Base-by-base conservation (phyloP, 2,888 invertebrate genomes). In the Meganola albula region DNA sequence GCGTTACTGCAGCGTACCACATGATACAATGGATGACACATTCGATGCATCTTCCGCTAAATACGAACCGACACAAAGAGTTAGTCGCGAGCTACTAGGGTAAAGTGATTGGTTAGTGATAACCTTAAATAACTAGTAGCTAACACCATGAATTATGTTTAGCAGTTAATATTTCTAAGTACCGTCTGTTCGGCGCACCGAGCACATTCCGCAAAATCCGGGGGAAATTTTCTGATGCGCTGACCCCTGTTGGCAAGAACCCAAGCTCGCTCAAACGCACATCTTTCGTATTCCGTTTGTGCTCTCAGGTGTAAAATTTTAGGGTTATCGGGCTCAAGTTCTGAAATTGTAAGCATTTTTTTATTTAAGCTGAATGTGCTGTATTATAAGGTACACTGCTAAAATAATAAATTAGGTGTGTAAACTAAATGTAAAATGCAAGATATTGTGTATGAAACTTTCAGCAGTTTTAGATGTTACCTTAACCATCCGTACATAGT, bases 151-250 rank as follows among this genome's bases (percentile, higher is more conserved):
- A n/a, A n/a, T n/a, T n/a, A n/a, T n/a, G n/a, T n/a, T n/a, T n/a
- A n/a, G n/a, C n/a, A n/a, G n/a, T n/a, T n/a, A n/a, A n/a, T n/a
- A n/a, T n/a, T n/a, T n/a, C n/a, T n/a, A n/a, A n/a, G 34, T 60
- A 82, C 83, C 60, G 84, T 82, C 63, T 80, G 77, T 46, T 83
- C 82, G 10, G 83, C 80, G 39, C 68, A 70, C 40, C 79, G 60
- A 8, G 64, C 74, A 30, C 78, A 78, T 38, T 83, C 78, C 2
- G 74, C 79, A 34, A 83, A 82, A 48, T 74, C 56, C 1, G 78
- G 74, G 5, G 83, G 80, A 12, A 63, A 56, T 2, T 59, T 58
- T 24, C 82, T 63, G 13, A 63, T 32, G 10, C 59, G 52, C 34
- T 65, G 63, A 2, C 83, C 83, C 7, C 73, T 53, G 33, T 73